phyloP scores from a whole-genome alignment of 1,140 invertebrate species.

The Lordiphosa collinella region DNA sequence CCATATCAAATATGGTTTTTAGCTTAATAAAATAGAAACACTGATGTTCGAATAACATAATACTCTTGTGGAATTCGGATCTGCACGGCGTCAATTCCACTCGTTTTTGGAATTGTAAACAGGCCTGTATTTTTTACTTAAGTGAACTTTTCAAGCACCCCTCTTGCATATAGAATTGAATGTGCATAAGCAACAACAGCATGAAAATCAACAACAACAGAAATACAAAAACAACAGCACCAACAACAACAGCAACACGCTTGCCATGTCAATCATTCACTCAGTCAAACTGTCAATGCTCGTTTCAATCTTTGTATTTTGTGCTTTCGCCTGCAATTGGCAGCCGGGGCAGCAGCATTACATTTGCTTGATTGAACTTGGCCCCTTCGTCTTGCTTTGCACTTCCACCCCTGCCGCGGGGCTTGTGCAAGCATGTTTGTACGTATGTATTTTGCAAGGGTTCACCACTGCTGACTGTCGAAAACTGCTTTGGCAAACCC shows the following conservation, averaged over 20 bases:
- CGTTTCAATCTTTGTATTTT: constrained; percentile 68
- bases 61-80: no score
- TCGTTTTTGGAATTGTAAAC: no score
- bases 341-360: constrained; percentile 59
- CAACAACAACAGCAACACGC: constrained; percentile 22
- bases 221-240: constrained; percentile 4
- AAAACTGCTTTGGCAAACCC: constrained; percentile 21
- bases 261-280: constrained; percentile 52
- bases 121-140: no score
- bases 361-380: constrained; percentile 71
- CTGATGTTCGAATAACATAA: no score
- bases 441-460: constrained; percentile 12
- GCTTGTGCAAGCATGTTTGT: background rate
- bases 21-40: no score
- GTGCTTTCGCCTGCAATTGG: constrained; percentile 64
- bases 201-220: constrained; percentile 27
- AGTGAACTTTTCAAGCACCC: constrained; percentile 10
- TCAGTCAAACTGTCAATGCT: constrained; percentile 67
- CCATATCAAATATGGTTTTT: no score
- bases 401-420: no score
- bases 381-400: constrained; percentile 5
- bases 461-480: constrained; percentile 17
- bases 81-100: no score
- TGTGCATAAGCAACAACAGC: constrained; percentile 39
- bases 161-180: constrained; percentile 40